Conservation (phyloP, 2,797 vertebrate genomes). For the Aeoliscus strigatus region DNA sequence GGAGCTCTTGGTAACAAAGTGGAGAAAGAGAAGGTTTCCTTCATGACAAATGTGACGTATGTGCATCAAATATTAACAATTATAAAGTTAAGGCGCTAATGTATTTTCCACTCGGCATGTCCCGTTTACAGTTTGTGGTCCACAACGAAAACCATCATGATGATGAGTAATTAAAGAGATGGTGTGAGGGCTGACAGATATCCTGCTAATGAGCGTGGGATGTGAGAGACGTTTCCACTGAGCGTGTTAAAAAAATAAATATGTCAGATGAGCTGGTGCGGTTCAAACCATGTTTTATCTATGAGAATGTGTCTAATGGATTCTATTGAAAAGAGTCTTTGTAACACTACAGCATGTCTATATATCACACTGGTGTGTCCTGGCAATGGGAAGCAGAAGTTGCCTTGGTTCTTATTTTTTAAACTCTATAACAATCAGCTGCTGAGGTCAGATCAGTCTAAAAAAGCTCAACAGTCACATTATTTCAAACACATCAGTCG, state of each 20-base stretch:
- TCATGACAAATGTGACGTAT: slow-evolving; percentile 10
- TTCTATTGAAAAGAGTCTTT: background rate
- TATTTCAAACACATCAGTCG: no score
- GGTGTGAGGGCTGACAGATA: slow-evolving; percentile 19
- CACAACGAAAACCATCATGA: slow-evolving; percentile 6
- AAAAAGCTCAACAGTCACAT: no score
- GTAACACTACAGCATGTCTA: background rate
- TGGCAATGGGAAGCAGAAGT: no score
- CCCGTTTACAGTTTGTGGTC: slow-evolving; percentile 10
- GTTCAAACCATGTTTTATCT: slow-evolving; percentile 10
- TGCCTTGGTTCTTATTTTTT: no score
- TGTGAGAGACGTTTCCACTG: slow-evolving; percentile 31
- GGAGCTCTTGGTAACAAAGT: slow-evolving; percentile 24
- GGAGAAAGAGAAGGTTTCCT: slow-evolving; percentile 11
- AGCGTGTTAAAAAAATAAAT: slow-evolving; percentile 48
- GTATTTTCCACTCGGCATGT: background rate
- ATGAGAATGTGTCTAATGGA: background rate
- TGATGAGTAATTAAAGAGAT: slow-evolving; percentile 6
- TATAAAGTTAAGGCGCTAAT: no score
- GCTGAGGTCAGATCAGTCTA: no score
- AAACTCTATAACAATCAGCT: no score
- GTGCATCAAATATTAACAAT: slow-evolving; percentile 20
- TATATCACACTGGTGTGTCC: no score
- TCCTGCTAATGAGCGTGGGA: slow-evolving; percentile 40
- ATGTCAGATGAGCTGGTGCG: slow-evolving; percentile 16